Evolutionary conservation across 2,888 invertebrate species (phyloP).

Genomic region (Dolichopus griseipennis): DNA sequence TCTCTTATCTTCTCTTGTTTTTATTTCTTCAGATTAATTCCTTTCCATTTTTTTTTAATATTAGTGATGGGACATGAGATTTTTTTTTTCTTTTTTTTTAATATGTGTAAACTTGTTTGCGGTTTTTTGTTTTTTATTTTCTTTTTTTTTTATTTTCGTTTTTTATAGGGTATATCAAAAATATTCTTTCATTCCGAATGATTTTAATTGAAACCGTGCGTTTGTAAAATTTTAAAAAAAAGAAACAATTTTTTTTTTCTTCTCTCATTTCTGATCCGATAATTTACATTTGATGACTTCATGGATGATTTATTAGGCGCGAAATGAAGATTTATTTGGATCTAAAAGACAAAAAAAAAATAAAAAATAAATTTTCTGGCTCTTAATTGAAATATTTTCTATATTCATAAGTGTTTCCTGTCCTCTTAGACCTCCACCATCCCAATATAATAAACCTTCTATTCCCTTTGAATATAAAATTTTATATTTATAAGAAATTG

Average conservation of each 20-base stretch:
- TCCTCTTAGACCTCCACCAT: no score
- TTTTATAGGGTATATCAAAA: neutral
- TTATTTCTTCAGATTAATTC: neutral
- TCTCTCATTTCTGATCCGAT: neutral
- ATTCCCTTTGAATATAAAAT: no score
- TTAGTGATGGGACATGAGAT: neutral
- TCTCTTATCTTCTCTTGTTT: neutral
- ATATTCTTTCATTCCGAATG: neutral
- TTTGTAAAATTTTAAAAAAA: no score
- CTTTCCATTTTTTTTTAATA: neutral
- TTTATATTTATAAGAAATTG: no score
- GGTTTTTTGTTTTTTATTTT: no score
- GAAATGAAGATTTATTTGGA: slow-evolving; percentile 2
- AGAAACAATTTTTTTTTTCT: no score
- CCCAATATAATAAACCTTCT: no score
- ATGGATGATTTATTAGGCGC: slow-evolving; percentile 2
- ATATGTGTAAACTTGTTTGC: no score
- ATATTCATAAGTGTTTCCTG: no score
- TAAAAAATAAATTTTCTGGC: slow-evolving; percentile 2
- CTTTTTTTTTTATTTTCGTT: neutral
- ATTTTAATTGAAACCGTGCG: no score
- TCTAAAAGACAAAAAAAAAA: no score
- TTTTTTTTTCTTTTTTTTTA: neutral
- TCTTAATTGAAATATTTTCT: neutral
- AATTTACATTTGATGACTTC: slow-evolving; percentile 6